Conservation (phyloP, 2,888 invertebrate genomes). For the Coelogynopora nodosa region DNA sequence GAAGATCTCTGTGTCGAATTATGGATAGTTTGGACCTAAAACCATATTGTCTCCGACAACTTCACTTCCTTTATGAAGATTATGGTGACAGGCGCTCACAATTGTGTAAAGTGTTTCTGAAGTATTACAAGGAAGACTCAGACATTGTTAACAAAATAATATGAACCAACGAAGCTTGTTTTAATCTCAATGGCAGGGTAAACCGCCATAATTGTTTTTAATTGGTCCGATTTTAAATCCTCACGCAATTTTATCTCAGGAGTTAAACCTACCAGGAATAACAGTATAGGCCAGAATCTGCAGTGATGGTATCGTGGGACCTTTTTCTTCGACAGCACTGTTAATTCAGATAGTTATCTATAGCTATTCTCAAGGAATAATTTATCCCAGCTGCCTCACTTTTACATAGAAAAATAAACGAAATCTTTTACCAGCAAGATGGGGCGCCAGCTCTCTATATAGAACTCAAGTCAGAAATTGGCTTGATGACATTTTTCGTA, state of each 20-base stretch:
- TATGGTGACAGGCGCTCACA: slow-evolving; percentile 3
- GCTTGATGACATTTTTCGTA: no score
- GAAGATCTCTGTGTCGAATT: slow-evolving; percentile 22
- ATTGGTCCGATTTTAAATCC: background rate
- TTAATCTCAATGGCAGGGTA: slow-evolving; percentile 15
- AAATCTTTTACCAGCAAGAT: no score
- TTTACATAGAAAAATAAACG: no score
- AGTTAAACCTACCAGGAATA: slow-evolving; percentile 17
- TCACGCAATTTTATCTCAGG: background rate
- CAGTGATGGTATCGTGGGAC: no score
- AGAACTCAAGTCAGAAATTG: no score
- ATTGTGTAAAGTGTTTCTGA: background rate
- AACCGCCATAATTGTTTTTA: background rate
- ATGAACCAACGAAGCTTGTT: slow-evolving; percentile 10
- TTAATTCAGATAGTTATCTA: background rate
- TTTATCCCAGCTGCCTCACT: no score
- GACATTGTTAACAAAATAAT: slow-evolving; percentile 4
- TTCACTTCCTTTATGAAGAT: slow-evolving; percentile 7
- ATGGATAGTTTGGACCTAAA: slow-evolving; percentile 4
- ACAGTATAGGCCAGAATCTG: background rate
- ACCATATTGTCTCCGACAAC: slow-evolving; percentile 5
- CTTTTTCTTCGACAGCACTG: no score
- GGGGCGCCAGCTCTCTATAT: no score
- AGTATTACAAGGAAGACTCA: slow-evolving; percentile 19
- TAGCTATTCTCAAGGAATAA: no score